Percentiles rank a stretch among this genome's conserved stretches.
These are phyloP conservation scores for Syngnathus typhle DNA, from an alignment of 2,113 vertebrate genomes.

Conservation along the genomic window DNA sequence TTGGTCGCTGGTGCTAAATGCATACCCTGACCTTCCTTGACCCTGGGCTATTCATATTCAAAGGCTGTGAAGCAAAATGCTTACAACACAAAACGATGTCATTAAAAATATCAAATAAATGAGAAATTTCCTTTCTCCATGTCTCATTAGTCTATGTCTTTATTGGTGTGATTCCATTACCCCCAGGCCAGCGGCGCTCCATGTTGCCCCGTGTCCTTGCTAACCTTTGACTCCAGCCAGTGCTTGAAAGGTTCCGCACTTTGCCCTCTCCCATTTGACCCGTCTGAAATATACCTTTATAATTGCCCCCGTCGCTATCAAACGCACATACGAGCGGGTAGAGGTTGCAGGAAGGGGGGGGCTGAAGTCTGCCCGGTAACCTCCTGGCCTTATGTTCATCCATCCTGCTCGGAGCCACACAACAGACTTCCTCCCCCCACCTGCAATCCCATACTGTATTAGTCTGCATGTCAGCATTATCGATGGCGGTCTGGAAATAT, in stretches of 20 bases:
- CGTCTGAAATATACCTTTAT: slow-evolving; percentile 76
- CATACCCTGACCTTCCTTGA: slow-evolving; percentile 59
- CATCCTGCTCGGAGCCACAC: slow-evolving; percentile 52
- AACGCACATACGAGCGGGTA: slow-evolving; percentile 66
- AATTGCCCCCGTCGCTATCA: slow-evolving; percentile 69
- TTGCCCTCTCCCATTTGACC: slow-evolving; percentile 74
- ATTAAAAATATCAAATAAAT: slow-evolving; percentile 17
- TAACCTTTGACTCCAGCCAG: slow-evolving; percentile 73
- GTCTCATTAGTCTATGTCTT: slow-evolving; percentile 44
- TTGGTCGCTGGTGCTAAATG: slow-evolving; percentile 68
- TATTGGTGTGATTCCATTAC: slow-evolving; percentile 56
- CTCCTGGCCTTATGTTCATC: slow-evolving; percentile 69
- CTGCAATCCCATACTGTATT: slow-evolving; percentile 68
- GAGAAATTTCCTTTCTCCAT: slow-evolving; percentile 4
- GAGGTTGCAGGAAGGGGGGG: slow-evolving; percentile 29
- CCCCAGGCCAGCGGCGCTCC: slow-evolving; percentile 22
- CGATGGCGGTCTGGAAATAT: slow-evolving; percentile 67
- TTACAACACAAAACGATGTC: neutral
- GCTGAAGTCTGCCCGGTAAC: slow-evolving; percentile 65
- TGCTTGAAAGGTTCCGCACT: slow-evolving; percentile 71
- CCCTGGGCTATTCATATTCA: slow-evolving; percentile 70
- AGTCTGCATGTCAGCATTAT: slow-evolving; percentile 70
- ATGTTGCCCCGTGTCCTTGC: slow-evolving; percentile 52
- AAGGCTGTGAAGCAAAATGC: slow-evolving; percentile 48
- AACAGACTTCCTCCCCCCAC: slow-evolving; percentile 43